Evolutionary conservation across 2,888 invertebrate species (phyloP), one percentile per base, ranked within the genome.

Genomic region (Ametastegia equiseti): DNA sequence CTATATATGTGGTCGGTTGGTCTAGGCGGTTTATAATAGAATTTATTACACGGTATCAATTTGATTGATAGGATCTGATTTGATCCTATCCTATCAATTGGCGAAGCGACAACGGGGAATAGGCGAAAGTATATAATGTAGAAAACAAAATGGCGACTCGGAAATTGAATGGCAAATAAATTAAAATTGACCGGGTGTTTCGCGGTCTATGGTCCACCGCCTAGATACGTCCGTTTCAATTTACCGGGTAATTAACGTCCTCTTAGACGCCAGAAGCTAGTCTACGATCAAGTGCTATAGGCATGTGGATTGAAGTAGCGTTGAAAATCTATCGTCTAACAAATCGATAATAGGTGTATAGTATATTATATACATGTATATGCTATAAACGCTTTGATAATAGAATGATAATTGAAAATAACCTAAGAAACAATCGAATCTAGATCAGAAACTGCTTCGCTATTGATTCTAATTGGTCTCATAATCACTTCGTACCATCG

Each of bases 181-280:
- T 67, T 67, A 39, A 67, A 67, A 67, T 67, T 67, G 67, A 39
- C 67, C 39, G 36, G 33, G 3, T 50, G 30, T 7, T 42, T 30
- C 27, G n/a, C n/a, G 71, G 30, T 63, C 4, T 33, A 33, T 30
- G 15, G 45, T 13, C n/a, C 36, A 36, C 33, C 50, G 36, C 75
- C 50, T 36, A 75, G 75, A 75, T 75, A 54, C 75, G 39, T 50
- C 75, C 50, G 54, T 75, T 75, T 75, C 75, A 75, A 75, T 75
- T 75, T 54, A 75, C 13, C 50, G 54, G 33, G 33, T 75, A 75
- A 75, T 75, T 75, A 54, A 75, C 75, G 33, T 75, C 54, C 54
- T n/a, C n/a, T n/a, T 36, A 6, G 54, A 23, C 36, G 42, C 23
- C 30, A 30, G 60, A 30, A 30, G 30, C 30, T 13, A 60, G 27